Percentiles rank a stretch among this genome's conserved stretches.
Conservation (phyloP, 53 echinoderm and acorn worm species). For the Hippasteria phrygiana region DNA sequence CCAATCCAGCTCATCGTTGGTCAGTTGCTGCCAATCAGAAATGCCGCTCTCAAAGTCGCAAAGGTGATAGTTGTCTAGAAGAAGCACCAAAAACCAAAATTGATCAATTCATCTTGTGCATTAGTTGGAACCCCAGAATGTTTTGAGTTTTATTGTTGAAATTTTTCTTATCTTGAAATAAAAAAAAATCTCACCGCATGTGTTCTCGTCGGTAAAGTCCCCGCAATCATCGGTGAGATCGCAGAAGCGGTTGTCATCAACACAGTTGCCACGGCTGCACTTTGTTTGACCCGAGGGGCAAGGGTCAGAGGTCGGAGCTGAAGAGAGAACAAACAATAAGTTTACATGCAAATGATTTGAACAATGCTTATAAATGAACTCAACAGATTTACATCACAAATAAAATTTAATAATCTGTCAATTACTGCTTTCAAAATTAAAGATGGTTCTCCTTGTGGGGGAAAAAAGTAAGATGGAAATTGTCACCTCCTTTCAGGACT, state of each 20-base stretch:
- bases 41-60: slow-evolving; percentile 90
- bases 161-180: neutral
- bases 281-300: slow-evolving; percentile 60
- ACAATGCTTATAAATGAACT: neutral
- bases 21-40: slow-evolving; percentile 84
- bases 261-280: slow-evolving; percentile 73
- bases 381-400: neutral
- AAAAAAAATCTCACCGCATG: slow-evolving; percentile 17
- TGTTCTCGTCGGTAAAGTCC: slow-evolving; percentile 65
- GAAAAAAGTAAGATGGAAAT: no score
- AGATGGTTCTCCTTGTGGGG: no score
- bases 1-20: slow-evolving; percentile 92
- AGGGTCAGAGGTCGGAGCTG: slow-evolving; percentile 54
- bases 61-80: slow-evolving; percentile 67
- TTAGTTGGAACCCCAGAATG: no score
- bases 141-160: neutral
- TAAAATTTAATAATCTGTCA: no score
- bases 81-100: neutral
- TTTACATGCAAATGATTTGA: neutral
- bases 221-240: slow-evolving; percentile 76
- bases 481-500: no score
- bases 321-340: neutral
- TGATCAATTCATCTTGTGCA: neutral
- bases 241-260: slow-evolving; percentile 62
- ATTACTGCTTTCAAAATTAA: no score